Conservation (phyloP, 2,888 invertebrate genomes). For the Sinohyriopsis cumingii region DNA sequence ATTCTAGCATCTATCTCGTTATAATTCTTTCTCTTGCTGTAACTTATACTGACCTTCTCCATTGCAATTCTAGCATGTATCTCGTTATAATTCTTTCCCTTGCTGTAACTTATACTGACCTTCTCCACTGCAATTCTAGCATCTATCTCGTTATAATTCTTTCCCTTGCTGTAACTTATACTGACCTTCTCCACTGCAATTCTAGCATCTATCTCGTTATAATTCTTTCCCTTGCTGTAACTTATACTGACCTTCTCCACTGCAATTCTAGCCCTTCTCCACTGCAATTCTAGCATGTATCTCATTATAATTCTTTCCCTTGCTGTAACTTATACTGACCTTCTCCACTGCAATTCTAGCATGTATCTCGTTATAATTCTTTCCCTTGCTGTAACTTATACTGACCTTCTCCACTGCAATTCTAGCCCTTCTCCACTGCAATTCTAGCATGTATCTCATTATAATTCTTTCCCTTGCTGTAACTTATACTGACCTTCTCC, state of each 20-base stretch:
- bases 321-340: constrained; percentile 54
- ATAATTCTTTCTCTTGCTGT: too few relatives aligned
- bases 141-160: constrained; percentile 99
- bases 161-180: too few relatives aligned
- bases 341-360: constrained; percentile 97
- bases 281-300: constrained; percentile 98
- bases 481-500: constrained; percentile 79
- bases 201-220: constrained; percentile 98
- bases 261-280: constrained; percentile 95
- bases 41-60: constrained; percentile 79
- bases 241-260: constrained; percentile 82
- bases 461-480: too few relatives aligned
- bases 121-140: constrained; percentile 97
- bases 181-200: constrained; percentile 91
- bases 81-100: too few relatives aligned
- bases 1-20: constrained; percentile 99
- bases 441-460: constrained; percentile 99
- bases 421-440: constrained; percentile 94
- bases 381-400: too few relatives aligned
- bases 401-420: constrained; percentile 91
- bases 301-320: too few relatives aligned
- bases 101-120: constrained; percentile 54
- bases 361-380: constrained; percentile 99
- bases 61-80: constrained; percentile 98
- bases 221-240: too few relatives aligned